Base-by-base conservation (phyloP, 2,113 vertebrate species). In the Corythaixoides concolor region DNA sequence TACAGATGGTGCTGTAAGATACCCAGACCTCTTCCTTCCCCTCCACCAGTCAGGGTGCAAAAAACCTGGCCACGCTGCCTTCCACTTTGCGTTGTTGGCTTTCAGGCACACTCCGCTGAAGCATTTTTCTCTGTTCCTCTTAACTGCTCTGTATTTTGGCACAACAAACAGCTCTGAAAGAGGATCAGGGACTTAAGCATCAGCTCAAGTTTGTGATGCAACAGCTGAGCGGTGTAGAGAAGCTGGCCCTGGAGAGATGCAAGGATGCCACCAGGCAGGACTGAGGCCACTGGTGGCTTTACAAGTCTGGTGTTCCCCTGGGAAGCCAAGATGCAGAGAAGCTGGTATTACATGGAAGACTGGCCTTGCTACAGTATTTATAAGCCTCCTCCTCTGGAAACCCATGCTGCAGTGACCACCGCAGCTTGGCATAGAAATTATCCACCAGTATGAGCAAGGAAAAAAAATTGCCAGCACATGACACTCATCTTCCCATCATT, bases 141-240 rank as follows among this genome's bases (percentile, higher is more conserved):
- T 49, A 56, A 67, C 19, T 3, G 49, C 56, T 85, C 62, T 0
- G 0, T 50, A 37, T 90, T 92, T 50, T 84, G 76, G 85, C 43
- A 72, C 39, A 60, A 39, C 20, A 15, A 69, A 52, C n/a, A 85
- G 56, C 78, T 79, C 88, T 78, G 56, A 86, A 92, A 95, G 87
- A 91, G 75, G 83, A 90, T 78, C 90, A 95, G 76, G 76, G 58
- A 64, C 90, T 93, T 82, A 64, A 45, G 53, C 45, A 85, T 62
- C 77, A 85, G 89, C 89, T 92, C 49, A 92, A 67, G 49, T 45
- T 76, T 89, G 69, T 90, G 77, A 86, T 82, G 77, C 77, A 93
- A 73, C 22, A 73, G 73, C 74, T 91, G 69, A 96, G 73, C 49
- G 41, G 33, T 4, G 39, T 15, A 69, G 84, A 82, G 53, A 72